A percentile compares a stretch with the other conserved stretches of the same genome.
phyloP scores from a whole-genome alignment of 2,113 vertebrate species.

The Lynx canadensis region DNA sequence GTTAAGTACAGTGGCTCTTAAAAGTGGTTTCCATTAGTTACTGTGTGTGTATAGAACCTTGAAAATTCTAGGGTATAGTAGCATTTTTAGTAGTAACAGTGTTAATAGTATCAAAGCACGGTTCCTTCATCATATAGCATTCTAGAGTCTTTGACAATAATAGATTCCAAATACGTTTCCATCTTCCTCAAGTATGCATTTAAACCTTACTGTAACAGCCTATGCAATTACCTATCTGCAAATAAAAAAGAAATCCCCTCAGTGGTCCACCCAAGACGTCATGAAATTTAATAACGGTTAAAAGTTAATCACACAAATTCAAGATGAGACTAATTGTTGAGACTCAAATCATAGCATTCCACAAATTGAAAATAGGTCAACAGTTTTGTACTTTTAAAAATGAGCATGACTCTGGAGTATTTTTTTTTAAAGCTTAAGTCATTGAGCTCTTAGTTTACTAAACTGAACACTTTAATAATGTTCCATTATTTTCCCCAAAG shows the following conservation, averaged over 20 bases:
- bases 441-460: constrained; percentile 35
- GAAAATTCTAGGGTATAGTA: constrained; percentile 30
- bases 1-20: not conserved
- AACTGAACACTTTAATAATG: not conserved
- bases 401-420: not conserved
- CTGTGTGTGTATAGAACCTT: not conserved
- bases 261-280: not conserved
- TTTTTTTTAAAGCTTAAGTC: constrained; percentile 46
- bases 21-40: not conserved
- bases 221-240: constrained; percentile 19
- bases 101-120: not conserved
- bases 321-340: constrained; percentile 45
- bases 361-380: not conserved
- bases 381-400: constrained; percentile 9
- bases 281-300: constrained; percentile 43
- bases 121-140: not conserved
- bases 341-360: constrained; percentile 17
- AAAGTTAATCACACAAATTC: constrained; percentile 33
- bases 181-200: not conserved
- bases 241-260: constrained; percentile 9
- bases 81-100: not conserved
- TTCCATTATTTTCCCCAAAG: not conserved
- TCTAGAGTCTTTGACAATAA: not conserved
- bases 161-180: constrained; percentile 18
- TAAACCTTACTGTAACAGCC: constrained; percentile 7